phyloP scores from a whole-genome alignment of 2,113 vertebrate genomes.

The Trogon surrucura region DNA sequence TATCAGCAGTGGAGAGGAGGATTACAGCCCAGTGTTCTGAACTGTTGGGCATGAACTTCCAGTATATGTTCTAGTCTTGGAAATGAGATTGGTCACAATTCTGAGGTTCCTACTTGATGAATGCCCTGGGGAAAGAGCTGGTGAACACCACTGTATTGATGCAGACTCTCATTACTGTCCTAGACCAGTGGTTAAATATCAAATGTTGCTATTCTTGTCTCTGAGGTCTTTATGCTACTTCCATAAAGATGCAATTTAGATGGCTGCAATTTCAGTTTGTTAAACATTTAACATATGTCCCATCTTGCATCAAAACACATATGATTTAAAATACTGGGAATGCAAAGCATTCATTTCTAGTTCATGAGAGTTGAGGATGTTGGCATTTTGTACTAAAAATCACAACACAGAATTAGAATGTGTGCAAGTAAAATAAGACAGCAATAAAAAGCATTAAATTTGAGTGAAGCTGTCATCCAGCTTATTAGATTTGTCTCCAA shows the following conservation, averaged over 20 bases:
- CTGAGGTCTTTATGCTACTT: neutral
- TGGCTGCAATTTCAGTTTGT: neutral
- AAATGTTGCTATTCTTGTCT: neutral
- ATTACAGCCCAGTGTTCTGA: neutral
- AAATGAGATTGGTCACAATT: neutral
- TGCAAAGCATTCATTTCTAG: neutral
- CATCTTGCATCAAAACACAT: neutral
- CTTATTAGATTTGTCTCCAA: neutral
- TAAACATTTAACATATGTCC: neutral
- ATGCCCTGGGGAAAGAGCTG: neutral
- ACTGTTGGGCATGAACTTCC: neutral
- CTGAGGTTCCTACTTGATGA: neutral
- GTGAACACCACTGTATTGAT: neutral
- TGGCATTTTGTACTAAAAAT: neutral
- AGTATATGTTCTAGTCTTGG: neutral
- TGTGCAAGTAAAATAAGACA: neutral
- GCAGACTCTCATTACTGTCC: neutral
- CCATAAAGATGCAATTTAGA: neutral
- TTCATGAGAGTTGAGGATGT: neutral
- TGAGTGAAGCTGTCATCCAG: neutral
- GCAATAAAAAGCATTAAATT: neutral
- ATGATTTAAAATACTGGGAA: neutral
- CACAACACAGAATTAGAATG: neutral
- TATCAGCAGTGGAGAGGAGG: neutral
- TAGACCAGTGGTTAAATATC: neutral